Base-by-base conservation (phyloP, 2,113 vertebrate species). In the Vulpes lagopus region DNA sequence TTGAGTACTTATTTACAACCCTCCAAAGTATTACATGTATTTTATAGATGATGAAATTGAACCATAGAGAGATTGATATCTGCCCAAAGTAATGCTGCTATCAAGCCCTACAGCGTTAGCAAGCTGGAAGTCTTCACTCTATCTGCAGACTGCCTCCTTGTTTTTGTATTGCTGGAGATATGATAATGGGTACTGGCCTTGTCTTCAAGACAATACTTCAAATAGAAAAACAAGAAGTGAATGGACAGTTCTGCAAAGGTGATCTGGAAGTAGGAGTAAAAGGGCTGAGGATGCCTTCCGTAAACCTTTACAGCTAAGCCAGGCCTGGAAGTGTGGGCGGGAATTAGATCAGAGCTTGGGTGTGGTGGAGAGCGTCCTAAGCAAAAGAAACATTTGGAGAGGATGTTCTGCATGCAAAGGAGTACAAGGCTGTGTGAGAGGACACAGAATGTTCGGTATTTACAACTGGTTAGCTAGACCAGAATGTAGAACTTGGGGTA, bases 1-100 rank as follows among this genome's bases (percentile, higher is more conserved):
- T 15, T 90, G 55, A 57, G 19, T 74, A 57, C 3, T 43, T 88
- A 25, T 4, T 82, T 78, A 82, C 25, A 78, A 51, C 11, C 14
- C 17, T 74, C 7, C 60, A 86, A 62, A 51, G 11, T 49, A 86
- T 55, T 76, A 0, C 60, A 35, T 20, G 10, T 81, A 27, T 87
- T 92, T 95, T 51, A 65, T 17, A 62, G 30, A 79, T 60, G 22
- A 76, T 59, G 51, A 87, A 96, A 62, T 10, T 15, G 95, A 89
- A 43, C 9, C 80, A 83, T 14, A 53, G 43, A 69, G 43, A 74
- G 38, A 81, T 0, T 49, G 55, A 35, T 10, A 64, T 3, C 74
- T 73, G 20, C 11, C 14, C 25, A 74, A 87, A 69, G 27, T 74
- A 88, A 62, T 14, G 9, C 11, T 17, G 74, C 43, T 83, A 32